Percentiles rank a stretch among this genome's conserved stretches.
Conservation (phyloP, 2,888 invertebrate species). For the Lordiphosa andalusiaca region DNA sequence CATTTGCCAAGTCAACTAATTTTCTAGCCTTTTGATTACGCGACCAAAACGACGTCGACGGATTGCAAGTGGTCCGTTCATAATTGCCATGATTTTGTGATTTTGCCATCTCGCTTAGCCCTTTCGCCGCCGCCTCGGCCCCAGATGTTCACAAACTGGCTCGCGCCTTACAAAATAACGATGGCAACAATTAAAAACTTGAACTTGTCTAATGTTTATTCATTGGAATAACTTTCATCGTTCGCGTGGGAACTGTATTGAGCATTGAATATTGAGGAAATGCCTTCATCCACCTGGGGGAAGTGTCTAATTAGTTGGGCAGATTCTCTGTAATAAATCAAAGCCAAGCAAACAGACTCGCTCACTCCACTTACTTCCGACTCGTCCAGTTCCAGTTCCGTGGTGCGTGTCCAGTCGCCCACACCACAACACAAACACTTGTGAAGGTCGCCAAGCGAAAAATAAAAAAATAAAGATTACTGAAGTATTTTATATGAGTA, state of each 20-base stretch:
- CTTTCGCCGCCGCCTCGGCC: constrained; percentile 16
- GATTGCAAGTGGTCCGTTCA: constrained; percentile 37
- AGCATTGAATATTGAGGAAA: constrained; percentile 56
- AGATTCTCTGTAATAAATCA: constrained; percentile 59
- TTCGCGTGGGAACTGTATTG: constrained; percentile 43
- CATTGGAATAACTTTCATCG: constrained; percentile 40
- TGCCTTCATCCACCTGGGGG: constrained; percentile 11
- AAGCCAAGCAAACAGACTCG: constrained; percentile 23
- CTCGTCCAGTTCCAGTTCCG: constrained; percentile 50
- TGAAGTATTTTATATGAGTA: constrained; percentile 55
- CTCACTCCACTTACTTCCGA: constrained; percentile 35
- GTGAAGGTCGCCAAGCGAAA: constrained; percentile 52
- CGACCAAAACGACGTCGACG: constrained; percentile 6
- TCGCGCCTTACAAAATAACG: constrained; percentile 13
- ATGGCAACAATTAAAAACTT: constrained; percentile 48
- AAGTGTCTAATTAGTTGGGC: constrained; percentile 36
- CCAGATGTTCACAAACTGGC: constrained; percentile 40
- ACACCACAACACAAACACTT: constrained; percentile 4
- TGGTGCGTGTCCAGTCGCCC: constrained; percentile 61
- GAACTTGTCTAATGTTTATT: constrained; percentile 65
- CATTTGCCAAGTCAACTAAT: constrained; percentile 48
- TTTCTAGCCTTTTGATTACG: constrained; percentile 35
- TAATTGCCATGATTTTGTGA: constrained; percentile 60
- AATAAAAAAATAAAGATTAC: constrained; percentile 22
- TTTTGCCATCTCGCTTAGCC: constrained; percentile 35